Conservation (phyloP, 2,113 vertebrate species). For the Charina bottae region DNA sequence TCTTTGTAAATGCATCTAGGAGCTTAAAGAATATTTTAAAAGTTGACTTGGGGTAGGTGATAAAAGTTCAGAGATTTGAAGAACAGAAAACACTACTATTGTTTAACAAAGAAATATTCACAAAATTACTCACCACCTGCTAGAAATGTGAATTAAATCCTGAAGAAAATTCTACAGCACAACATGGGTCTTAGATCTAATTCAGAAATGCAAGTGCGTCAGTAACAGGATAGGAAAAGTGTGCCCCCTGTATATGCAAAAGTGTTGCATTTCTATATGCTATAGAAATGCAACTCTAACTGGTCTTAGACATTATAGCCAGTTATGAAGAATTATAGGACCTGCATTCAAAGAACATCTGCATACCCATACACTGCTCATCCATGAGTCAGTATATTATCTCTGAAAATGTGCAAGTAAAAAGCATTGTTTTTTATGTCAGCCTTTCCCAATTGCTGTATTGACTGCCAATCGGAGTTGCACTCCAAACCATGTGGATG, state of each 20-base stretch:
- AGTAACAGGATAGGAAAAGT: not conserved
- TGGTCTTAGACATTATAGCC: not conserved
- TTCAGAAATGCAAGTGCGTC: not conserved
- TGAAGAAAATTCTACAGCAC: not conserved
- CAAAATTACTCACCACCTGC: not conserved
- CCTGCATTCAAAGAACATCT: not conserved
- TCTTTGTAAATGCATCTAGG: not conserved
- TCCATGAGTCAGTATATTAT: not conserved
- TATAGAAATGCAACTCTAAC: not conserved
- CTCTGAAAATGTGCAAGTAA: not conserved
- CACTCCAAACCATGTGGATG: not conserved
- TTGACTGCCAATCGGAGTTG: not conserved
- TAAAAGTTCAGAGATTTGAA: not conserved
- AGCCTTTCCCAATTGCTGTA: not conserved
- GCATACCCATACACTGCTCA: not conserved
- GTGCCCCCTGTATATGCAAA: no score
- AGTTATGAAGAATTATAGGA: not conserved
- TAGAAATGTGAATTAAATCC: not conserved
- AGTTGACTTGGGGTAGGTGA: not conserved
- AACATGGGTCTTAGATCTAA: not conserved
- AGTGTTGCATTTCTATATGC: no score
- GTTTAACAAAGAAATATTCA: not conserved
- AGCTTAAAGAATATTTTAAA: not conserved
- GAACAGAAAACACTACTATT: not conserved
- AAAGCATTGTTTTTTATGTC: not conserved